phyloP scores from a whole-genome alignment of 2,113 vertebrate species.

The Gadus chalcogrammus region DNA sequence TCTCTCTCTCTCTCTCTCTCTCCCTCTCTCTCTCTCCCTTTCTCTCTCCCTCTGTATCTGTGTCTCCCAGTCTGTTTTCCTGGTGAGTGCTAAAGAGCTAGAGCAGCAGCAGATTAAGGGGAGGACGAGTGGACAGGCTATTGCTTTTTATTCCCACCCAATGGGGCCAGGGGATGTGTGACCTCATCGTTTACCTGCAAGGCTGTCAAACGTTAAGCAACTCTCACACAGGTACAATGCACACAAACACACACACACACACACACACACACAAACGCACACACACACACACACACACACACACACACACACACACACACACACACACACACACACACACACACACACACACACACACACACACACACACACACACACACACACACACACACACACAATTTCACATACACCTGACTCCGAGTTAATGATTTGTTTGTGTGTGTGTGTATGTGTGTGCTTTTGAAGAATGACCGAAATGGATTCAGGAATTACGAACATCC shows the following conservation, averaged over 20 bases:
- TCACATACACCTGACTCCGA: too few relatives aligned
- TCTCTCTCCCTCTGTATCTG: constrained; percentile 19
- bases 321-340: not conserved
- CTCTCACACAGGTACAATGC: constrained; percentile 34
- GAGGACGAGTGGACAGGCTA: constrained; percentile 46
- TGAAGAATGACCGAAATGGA: constrained; percentile 63
- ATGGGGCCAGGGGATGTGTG: constrained; percentile 70
- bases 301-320: not conserved
- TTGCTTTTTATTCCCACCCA: constrained; percentile 58
- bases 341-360: not conserved
- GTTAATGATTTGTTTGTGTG: not conserved
- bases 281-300: not conserved
- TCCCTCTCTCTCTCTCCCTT: too few relatives aligned
- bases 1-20: too few relatives aligned
- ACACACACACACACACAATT: not conserved
- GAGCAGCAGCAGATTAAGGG: constrained; percentile 32
- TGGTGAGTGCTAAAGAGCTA: constrained; percentile 32
- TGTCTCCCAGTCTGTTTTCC: constrained; percentile 36
- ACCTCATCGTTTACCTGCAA: constrained; percentile 65
- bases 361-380: not conserved
- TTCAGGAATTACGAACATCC: constrained; percentile 34
- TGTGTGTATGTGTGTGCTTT: not conserved
- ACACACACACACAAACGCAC: not conserved
- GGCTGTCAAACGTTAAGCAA: constrained; percentile 54
- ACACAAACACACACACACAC: not conserved